Evolutionary conservation across 53 echinoderm and acorn worm species (phyloP), one percentile per base, ranked within the genome.

Genomic region (Zoroaster sp.): DNA sequence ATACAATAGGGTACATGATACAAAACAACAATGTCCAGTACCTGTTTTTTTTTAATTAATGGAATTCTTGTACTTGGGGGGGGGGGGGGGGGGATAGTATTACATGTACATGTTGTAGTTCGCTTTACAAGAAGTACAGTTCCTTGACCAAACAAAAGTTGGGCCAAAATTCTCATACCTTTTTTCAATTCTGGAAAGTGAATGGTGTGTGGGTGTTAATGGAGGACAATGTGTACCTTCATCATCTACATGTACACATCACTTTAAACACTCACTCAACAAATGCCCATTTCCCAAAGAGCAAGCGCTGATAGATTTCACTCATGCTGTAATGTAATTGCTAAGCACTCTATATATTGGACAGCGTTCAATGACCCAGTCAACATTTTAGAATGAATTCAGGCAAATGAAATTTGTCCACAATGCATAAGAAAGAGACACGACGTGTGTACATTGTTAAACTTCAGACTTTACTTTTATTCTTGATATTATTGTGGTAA

Each of bases 201-300:
- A 10, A 14, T 47, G 49, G 14, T 47, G 9, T 14, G 49, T 14
- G 14, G 9, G 9, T 47, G 14, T 47, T 47, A 47, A 14, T 9
- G 14, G 14, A 47, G 9, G 9, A 10, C 9, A 10, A 8, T 47
- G 49, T 10, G 14, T 10, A 10, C 14, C 14, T 9, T 10, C 14
- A 47, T 47, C 35, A 37, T 15, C 66, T 66, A 44, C 35, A 53
- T 66, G 41, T 42, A 42, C 21, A 7, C 15, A 30, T 40, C 40
- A 68, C 68, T 17, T n/a, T 44, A 40, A 42, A 40, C 35, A 28
- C 42, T 82, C 82, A 66, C 44, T 82, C 82, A 82, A 67, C 82
- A 82, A 17, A 82, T 82, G 43, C 28, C 82, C 82, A 82, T 82
- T 82, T 67, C 65, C 45, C 66, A 82, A 78, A 67, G 66, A 35